These are phyloP conservation scores for Andricus curvator DNA, from an alignment of 2,888 invertebrate genomes.

Conservation along the genomic window DNA sequence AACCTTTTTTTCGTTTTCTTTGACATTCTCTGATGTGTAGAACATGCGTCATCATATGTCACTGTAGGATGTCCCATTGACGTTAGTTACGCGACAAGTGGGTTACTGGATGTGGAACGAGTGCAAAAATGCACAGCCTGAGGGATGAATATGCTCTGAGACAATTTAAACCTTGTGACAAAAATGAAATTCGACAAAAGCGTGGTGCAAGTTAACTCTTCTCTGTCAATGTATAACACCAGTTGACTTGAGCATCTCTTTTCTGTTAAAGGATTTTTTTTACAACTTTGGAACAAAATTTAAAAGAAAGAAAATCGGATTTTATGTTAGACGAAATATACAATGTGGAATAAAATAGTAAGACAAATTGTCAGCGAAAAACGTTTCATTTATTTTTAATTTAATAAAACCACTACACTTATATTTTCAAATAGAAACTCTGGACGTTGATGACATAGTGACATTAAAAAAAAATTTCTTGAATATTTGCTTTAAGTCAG, in stretches of 20 bases:
- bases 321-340: not conserved
- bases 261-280: not conserved
- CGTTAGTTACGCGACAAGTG: constrained; percentile 17
- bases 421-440: too few species aligned
- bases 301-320: too few species aligned
- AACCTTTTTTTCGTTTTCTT: not conserved
- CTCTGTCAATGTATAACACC: not conserved
- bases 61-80: not conserved
- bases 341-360: not conserved
- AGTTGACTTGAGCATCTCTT: not conserved
- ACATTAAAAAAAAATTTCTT: too few species aligned
- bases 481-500: not conserved
- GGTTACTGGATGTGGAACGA: not conserved
- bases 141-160: not conserved
- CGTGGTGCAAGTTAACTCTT: not conserved
- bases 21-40: not conserved
- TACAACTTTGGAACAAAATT: too few species aligned
- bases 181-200: not conserved
- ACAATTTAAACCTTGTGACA: constrained; percentile 1
- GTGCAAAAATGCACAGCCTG: constrained; percentile 1
- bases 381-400: too few species aligned
- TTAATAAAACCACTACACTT: too few species aligned
- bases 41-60: constrained; percentile 21
- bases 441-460: too few species aligned
- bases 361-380: not conserved